Evolutionary conservation across 2,797 vertebrate species (phyloP).

Genomic region (Delichon dasypus): DNA sequence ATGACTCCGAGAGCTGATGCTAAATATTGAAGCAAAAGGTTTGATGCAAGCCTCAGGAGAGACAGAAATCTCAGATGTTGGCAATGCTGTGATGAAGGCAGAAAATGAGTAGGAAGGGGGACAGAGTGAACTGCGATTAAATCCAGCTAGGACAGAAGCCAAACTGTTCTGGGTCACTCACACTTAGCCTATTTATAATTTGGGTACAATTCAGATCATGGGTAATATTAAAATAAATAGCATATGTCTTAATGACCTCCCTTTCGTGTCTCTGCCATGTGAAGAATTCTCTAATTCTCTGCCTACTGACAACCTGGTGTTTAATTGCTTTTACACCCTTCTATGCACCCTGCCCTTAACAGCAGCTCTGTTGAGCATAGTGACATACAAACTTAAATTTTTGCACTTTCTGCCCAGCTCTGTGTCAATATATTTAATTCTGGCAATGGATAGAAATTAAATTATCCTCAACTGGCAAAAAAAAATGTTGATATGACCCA

Average conservation of each 20-base stretch:
- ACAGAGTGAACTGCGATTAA: constrained; percentile 4
- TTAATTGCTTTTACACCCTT: background rate
- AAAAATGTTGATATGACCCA: background rate
- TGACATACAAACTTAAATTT: background rate
- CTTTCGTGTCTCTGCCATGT: constrained; percentile 19
- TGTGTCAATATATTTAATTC: background rate
- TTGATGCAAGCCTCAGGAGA: background rate
- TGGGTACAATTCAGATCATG: constrained; percentile 23
- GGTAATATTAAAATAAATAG: constrained; percentile 45
- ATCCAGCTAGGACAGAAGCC: constrained; percentile 48
- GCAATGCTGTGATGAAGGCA: background rate
- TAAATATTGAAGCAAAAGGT: background rate
- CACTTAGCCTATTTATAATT: constrained; percentile 59
- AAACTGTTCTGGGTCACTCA: constrained; percentile 53
- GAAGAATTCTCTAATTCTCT: constrained; percentile 15
- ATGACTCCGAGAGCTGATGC: background rate
- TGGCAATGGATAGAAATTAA: background rate
- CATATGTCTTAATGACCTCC: constrained; percentile 19
- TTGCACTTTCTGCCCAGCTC: background rate
- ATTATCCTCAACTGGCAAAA: background rate
- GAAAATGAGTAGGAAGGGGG: constrained; percentile 58
- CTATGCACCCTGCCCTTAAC: background rate
- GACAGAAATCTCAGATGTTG: background rate
- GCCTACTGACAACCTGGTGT: background rate
- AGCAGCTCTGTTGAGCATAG: background rate